Evolutionary conservation across 2,113 vertebrate species (phyloP).

Genomic region (Pimephales promelas): DNA sequence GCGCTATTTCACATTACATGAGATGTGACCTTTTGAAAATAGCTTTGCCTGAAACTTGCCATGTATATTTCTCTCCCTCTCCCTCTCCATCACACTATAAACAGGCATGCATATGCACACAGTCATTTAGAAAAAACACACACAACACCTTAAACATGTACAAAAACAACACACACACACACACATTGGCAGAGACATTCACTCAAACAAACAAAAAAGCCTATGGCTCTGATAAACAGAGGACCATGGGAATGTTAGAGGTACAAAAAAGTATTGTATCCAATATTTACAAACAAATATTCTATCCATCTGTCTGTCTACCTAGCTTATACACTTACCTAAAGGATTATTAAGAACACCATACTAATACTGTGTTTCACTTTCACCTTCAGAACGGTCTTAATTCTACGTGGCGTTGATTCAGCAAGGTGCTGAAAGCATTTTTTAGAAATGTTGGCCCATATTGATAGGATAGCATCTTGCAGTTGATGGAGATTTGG

Average conservation of each 20-base stretch:
- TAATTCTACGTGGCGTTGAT: too few relatives aligned
- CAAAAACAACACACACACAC: constrained; percentile 13
- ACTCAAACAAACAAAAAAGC: not conserved
- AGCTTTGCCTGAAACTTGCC: constrained; percentile 46
- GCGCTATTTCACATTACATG: constrained; percentile 53
- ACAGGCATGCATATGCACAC: not conserved
- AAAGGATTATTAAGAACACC: too few relatives aligned
- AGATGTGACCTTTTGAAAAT: constrained; percentile 60
- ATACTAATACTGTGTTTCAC: too few relatives aligned
- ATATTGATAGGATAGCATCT: too few relatives aligned
- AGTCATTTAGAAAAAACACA: constrained; percentile 8
- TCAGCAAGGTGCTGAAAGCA: too few relatives aligned
- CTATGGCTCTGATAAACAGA: not conserved
- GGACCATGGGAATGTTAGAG: not conserved
- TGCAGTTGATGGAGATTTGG: too few relatives aligned
- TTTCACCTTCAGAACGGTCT: too few relatives aligned
- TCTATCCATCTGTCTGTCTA: not conserved
- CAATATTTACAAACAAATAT: too few relatives aligned
- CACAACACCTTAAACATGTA: not conserved
- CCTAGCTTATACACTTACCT: too few relatives aligned
- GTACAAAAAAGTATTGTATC: not conserved
- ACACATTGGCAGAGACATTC: too few relatives aligned
- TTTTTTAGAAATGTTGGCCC: too few relatives aligned
- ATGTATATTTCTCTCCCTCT: not conserved
- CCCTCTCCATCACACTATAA: not conserved